These are phyloP conservation scores for Epizoanthus ramosus DNA, from an alignment of 92 coral and sea anemone species.

Conservation along the genomic window DNA sequence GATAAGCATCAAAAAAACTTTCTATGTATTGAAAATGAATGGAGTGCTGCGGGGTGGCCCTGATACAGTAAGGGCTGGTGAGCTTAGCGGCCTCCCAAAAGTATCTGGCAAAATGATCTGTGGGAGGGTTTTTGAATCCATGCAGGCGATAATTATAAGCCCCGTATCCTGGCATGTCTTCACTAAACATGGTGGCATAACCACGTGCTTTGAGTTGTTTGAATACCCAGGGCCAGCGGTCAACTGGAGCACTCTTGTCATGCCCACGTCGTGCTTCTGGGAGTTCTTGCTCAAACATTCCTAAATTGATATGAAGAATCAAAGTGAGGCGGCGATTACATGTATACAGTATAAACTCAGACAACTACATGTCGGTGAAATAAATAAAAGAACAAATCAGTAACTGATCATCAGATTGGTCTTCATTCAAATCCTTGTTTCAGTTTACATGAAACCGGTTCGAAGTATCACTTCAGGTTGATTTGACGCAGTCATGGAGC, in stretches of 20 bases:
- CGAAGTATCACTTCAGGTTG: neutral
- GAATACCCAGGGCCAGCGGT: slow-evolving; percentile 94
- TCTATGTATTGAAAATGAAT: slow-evolving; percentile 87
- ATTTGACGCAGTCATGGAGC: neutral
- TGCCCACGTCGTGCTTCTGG: slow-evolving; percentile 90
- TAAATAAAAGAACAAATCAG: too few relatives aligned
- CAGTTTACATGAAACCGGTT: too few relatives aligned
- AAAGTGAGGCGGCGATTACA: neutral
- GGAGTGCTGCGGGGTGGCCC: slow-evolving; percentile 78
- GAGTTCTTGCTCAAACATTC: slow-evolving; percentile 76
- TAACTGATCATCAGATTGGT: too few relatives aligned
- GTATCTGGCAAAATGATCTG: slow-evolving; percentile 85
- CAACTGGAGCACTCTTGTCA: slow-evolving; percentile 62
- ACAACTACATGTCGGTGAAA: too few relatives aligned
- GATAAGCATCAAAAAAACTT: slow-evolving; percentile 82
- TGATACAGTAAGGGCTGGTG: slow-evolving; percentile 70
- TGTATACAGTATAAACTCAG: too few relatives aligned
- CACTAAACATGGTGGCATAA: slow-evolving; percentile 90
- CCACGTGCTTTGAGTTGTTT: slow-evolving; percentile 74
- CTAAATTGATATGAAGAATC: slow-evolving; percentile 35
- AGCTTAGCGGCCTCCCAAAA: slow-evolving; percentile 84
- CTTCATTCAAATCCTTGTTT: too few relatives aligned
- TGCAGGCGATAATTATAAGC: slow-evolving; percentile 84
- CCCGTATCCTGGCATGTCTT: slow-evolving; percentile 68
- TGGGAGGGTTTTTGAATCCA: slow-evolving; percentile 89